phyloP scores from a whole-genome alignment of 2,113 vertebrate species.

The Indicator maculatus region DNA sequence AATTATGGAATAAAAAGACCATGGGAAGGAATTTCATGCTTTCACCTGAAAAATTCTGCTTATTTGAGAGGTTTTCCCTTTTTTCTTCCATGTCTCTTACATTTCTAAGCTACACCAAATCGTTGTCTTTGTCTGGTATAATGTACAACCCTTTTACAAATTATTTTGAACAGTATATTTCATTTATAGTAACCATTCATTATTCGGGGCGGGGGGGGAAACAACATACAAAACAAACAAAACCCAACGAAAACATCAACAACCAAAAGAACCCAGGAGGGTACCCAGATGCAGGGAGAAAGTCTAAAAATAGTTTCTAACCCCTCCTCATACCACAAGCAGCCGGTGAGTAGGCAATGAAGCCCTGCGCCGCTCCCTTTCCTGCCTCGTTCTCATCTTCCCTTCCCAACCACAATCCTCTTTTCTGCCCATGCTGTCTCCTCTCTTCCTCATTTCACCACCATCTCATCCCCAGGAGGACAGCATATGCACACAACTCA shows the following conservation, averaged over 20 bases:
- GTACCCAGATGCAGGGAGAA: neutral
- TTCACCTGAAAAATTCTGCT: neutral
- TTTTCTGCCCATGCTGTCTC: neutral
- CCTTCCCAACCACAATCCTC: neutral
- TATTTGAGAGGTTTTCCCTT: neutral
- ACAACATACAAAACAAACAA: neutral
- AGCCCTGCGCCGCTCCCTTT: neutral
- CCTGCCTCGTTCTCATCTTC: neutral
- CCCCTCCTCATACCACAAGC: neutral
- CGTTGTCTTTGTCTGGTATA: neutral
- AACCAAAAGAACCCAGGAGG: neutral
- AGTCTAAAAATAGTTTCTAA: neutral
- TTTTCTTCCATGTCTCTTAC: neutral
- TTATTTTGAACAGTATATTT: neutral
- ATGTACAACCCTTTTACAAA: neutral
- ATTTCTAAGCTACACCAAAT: neutral
- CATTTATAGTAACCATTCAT: neutral
- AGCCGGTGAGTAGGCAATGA: neutral
- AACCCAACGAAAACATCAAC: neutral
- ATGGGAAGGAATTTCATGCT: neutral
- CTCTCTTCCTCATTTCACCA: neutral
- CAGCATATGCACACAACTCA: rapidly evolving
- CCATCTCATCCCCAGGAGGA: neutral
- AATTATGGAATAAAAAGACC: neutral
- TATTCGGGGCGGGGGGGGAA: neutral